These are phyloP conservation scores for Melanotaenia parkinsoni DNA, from an alignment of 2,797 vertebrate genomes.

Conservation along the genomic window DNA sequence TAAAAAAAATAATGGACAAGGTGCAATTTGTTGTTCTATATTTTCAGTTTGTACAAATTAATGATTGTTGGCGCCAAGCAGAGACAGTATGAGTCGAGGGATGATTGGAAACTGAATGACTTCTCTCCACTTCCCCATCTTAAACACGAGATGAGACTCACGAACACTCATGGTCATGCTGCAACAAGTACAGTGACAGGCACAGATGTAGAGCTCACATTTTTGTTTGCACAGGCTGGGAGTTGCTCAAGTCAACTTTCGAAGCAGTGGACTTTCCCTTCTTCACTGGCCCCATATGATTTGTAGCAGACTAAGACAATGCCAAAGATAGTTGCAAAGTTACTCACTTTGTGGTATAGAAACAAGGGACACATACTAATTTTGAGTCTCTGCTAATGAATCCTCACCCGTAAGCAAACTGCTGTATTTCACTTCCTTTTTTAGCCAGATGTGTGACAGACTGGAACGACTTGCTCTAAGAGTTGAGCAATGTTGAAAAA, in stretches of 20 bases:
- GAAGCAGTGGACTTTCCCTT: conserved; percentile 59
- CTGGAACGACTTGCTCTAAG: conserved; percentile 38
- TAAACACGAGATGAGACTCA: conserved; percentile 27
- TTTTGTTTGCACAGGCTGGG: conserved; percentile 56
- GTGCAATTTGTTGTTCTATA: not conserved
- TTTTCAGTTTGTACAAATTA: conserved; percentile 10
- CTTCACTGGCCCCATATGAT: conserved; percentile 44
- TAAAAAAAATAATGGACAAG: not conserved
- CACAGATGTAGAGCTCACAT: conserved; percentile 44
- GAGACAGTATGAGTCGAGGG: conserved; percentile 6
- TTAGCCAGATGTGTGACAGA: conserved; percentile 44
- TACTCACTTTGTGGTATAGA: not conserved
- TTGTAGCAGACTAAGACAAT: conserved; percentile 2
- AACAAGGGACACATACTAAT: not conserved
- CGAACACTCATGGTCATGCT: conserved; percentile 57
- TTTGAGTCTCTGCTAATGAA: conserved; percentile 19
- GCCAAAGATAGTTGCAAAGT: conserved; percentile 6
- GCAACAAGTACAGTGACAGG: conserved; percentile 63
- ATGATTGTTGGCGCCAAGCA: not conserved
- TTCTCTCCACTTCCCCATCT: conserved; percentile 64
- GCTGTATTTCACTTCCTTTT: conserved; percentile 82
- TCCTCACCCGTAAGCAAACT: conserved; percentile 41
- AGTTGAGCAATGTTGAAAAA: conserved; percentile 64
- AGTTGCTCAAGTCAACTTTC: conserved; percentile 66
- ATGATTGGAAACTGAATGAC: conserved; percentile 49